Evolutionary conservation across 2,888 invertebrate genomes (phyloP).

Genomic region (Chironomus tentans): DNA sequence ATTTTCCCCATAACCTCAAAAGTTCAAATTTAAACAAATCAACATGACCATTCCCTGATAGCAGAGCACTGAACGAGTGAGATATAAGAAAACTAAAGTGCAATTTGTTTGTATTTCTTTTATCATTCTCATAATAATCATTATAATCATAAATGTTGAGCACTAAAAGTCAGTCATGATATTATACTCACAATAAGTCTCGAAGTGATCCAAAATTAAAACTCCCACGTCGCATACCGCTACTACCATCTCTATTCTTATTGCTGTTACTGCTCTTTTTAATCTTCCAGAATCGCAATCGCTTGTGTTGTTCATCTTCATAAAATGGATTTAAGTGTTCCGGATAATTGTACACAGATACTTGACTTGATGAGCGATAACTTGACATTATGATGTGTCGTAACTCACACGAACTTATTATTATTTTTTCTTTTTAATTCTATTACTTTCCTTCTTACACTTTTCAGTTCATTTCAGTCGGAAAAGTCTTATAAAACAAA

Average conservation of each 20-base stretch:
- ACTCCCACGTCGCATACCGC: slow-evolving; percentile 44
- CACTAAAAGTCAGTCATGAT: not conserved
- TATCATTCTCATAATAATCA: not conserved
- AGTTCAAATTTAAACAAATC: not conserved
- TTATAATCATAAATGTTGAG: too few relatives aligned
- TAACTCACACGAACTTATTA: too few relatives aligned
- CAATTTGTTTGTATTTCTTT: not conserved
- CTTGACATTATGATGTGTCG: not conserved
- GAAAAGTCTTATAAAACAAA: not conserved
- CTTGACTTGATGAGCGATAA: slow-evolving; percentile 36
- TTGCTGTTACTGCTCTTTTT: slow-evolving; percentile 31
- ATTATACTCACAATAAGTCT: slow-evolving; percentile 50
- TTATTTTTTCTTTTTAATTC: too few relatives aligned
- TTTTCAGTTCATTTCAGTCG: not conserved
- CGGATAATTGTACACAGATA: slow-evolving; percentile 60
- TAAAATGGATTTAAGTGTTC: slow-evolving; percentile 68
- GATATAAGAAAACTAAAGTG: not conserved
- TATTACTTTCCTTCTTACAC: not conserved
- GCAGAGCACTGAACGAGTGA: not conserved
- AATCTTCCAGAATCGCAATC: slow-evolving; percentile 52
- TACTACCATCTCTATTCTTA: slow-evolving; percentile 20
- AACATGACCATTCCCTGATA: not conserved
- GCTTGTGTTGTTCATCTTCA: slow-evolving; percentile 56
- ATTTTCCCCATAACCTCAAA: too few relatives aligned
- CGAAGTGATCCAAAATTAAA: slow-evolving; percentile 52